Evolutionary conservation across 2,888 invertebrate species (phyloP), one percentile per base, ranked within the genome.

Genomic region (Lycia hirtaria): DNA sequence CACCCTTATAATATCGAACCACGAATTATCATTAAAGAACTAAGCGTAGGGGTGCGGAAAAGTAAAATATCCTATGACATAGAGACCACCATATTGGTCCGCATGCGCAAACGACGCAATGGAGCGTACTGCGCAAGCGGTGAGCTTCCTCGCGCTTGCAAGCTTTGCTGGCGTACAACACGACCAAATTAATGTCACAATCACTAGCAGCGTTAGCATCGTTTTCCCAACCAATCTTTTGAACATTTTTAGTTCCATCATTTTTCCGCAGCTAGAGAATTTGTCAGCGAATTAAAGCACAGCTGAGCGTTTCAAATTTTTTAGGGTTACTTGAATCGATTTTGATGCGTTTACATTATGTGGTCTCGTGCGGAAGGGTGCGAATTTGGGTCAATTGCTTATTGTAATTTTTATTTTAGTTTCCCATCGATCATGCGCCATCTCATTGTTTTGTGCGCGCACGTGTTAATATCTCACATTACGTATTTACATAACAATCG

Each of bases 361-460:
- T 54, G 59, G 60, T 63, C 60, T 48, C 62, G 53, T 60, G 62
- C 43, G 56, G 38, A 58, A 51, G 67, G 67, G 64, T 56, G 51
- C 43, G 55, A 56, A 67, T 67, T 61, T 65, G 37, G 67, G 67
- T 67, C 67, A 67, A 63, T 61, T 58, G 56, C 56, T 56, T 57
- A 58, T 63, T 60, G 60, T 61, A 49, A 63, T 62, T 54, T 61
- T 64, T 26, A 30, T 20, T 64, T 54, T 49, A 14, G 33, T 43
- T 43, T 26, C 49, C 37, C 26, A 56, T 54, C 57, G 53, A 49
- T 50, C 49, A 15, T 20, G 22, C 30, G 30, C 35, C 41, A 48
- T 47, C 33, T 37, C 33, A 33, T 35, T 45, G 44, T 52, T 28
- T 26, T 26, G 22, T 22, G 9, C 14, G 28, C 14, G 33, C 45